These are phyloP conservation scores for Capitella teleta DNA, from an alignment of 1,140 invertebrate genomes.

Conservation along the genomic window DNA sequence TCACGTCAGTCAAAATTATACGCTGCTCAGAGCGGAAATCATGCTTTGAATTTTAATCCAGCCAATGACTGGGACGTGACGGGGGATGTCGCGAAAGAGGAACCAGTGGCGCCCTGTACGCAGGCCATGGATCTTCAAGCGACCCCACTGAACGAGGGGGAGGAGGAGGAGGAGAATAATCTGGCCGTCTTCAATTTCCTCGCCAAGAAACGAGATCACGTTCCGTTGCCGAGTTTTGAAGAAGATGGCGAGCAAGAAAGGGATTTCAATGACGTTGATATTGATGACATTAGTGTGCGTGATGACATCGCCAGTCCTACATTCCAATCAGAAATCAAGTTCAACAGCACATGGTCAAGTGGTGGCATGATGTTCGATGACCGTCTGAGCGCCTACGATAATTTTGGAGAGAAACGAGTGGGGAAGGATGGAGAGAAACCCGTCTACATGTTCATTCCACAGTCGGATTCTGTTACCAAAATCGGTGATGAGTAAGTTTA, in stretches of 20 bases:
- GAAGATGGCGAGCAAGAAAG: constrained; percentile 21
- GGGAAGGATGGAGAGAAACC: constrained; percentile 11
- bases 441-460: constrained; percentile 3
- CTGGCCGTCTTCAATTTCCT: constrained; percentile 2
- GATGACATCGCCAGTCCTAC: neutral
- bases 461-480: neutral
- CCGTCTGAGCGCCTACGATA: constrained; percentile 15
- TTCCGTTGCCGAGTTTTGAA: constrained; percentile 24
- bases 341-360: neutral
- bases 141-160: neutral
- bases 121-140: neutral
- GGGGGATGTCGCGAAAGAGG: neutral
- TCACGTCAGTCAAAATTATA: neutral
- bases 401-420: constrained; percentile 14
- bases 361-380: neutral
- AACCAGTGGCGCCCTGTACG: neutral
- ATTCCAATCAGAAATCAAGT: neutral
- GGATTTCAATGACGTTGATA: constrained; percentile 28
- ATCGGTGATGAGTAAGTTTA: constrained; percentile 3
- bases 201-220: constrained; percentile 5
- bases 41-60: too few relatives aligned
- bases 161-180: too few relatives aligned
- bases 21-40: too few relatives aligned
- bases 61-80: neutral
- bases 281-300: constrained; percentile 35